Base-by-base conservation (phyloP, 92 coral and sea anemone genomes). In the Bergia sp. region DNA sequence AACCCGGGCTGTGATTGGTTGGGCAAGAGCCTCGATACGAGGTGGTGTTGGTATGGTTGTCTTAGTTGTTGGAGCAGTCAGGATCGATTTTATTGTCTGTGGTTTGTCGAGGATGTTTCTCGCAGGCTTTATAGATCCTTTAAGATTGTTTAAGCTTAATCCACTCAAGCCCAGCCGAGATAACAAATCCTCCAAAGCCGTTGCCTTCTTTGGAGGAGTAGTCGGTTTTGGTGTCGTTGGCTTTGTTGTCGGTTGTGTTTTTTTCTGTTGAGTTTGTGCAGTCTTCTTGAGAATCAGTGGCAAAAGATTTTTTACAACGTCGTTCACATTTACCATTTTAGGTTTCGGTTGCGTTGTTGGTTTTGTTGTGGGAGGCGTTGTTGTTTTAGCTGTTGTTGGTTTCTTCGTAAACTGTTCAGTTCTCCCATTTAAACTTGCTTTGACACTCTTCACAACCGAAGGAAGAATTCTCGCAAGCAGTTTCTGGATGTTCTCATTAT, bases 391-490 rank as follows among this genome's bases (percentile, higher is more conserved):
- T 29, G 44, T 61, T 20, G n/a, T 9, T 50, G 43, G 73, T 83
- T 74, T 73, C 61, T 55, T 82, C n/a, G 76, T 84, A 69, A 74
- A 45, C 44, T 40, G 85, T 21, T 36, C 40, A 15, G 39, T 37
- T 39, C 36, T 57, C 10, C 73, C 78, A 41, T 82, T 73, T 10
- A 92, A 78, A 42, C 88, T 90, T 40, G 83, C 88, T 50, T 92
- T 89, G 13, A 95, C 89, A 67, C 91, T 91, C 75, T 65, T 89
- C 39, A 95, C 82, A 10, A 95, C 92, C 23, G 92, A 86, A 84
- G 98, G 98, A 37, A 96, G 87, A 5, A 90, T 86, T 90, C 88
- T 93, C 13, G 90, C 91, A 44, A 96, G 74, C 37, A 91, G 90
- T 72, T 83, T 90, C 50, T 88, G 91, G 13, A 92, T 92, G 77